Percentiles rank a stretch among this genome's conserved stretches.
phyloP scores from a whole-genome alignment of 1,140 invertebrate genomes.

The Panonychus citri region DNA sequence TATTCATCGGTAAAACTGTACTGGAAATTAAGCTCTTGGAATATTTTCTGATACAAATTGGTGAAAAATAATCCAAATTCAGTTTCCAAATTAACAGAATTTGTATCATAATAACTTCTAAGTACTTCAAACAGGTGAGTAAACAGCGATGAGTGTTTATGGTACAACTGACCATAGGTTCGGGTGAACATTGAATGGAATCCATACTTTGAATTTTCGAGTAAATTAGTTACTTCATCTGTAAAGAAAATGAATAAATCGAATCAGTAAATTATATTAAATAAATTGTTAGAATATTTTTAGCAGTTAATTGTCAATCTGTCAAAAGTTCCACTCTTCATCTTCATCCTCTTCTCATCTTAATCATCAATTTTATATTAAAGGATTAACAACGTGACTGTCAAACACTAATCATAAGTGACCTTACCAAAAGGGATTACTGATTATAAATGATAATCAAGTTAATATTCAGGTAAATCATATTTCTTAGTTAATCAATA shows the following conservation, averaged over 20 bases:
- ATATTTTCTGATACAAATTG: conserved; percentile 83
- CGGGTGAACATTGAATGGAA: conserved; percentile 82
- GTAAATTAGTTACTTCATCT: conserved; percentile 66
- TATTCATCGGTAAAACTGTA: conserved; percentile 65
- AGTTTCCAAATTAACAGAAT: conserved; percentile 50
- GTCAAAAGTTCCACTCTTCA: too few relatives aligned
- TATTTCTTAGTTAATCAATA: too few relatives aligned
- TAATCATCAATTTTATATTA: too few relatives aligned
- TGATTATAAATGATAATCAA: too few relatives aligned
- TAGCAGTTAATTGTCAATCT: neutral
- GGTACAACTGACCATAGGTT: conserved; percentile 84
- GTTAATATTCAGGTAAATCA: too few relatives aligned
- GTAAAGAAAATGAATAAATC: conserved; percentile 6
- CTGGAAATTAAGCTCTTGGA: conserved; percentile 63
- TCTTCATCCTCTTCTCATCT: too few relatives aligned
- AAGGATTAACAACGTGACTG: too few relatives aligned
- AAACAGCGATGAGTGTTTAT: conserved; percentile 78
- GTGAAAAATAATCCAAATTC: conserved; percentile 81
- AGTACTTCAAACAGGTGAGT: conserved; percentile 67
- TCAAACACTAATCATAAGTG: too few relatives aligned
- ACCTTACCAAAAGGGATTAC: too few relatives aligned
- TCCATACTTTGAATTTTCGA: conserved; percentile 52
- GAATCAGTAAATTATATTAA: neutral
- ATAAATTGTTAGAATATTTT: neutral
- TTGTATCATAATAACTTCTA: conserved; percentile 63